phyloP scores from a whole-genome alignment of 2,888 invertebrate genomes.

The Lycia hirtaria region DNA sequence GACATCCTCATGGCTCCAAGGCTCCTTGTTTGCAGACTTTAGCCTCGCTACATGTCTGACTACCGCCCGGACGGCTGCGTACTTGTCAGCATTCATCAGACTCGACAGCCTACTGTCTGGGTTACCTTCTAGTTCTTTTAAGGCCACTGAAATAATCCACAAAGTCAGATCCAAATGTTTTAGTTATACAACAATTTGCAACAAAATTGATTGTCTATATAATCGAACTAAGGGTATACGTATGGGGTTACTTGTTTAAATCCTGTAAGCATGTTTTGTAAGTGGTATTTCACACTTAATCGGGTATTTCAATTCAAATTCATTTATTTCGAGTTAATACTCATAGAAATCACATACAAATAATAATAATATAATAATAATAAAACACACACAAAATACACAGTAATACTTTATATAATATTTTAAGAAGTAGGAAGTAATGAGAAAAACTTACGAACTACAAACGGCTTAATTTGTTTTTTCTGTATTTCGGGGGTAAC shows the following conservation, averaged over 20 bases:
- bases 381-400: too few species aligned
- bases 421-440: background rate
- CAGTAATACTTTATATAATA: too few species aligned
- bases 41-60: constrained; percentile 68
- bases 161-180: too few species aligned
- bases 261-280: too few species aligned
- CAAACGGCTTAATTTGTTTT: constrained; percentile 79
- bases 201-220: too few species aligned
- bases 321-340: too few species aligned
- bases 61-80: constrained; percentile 70
- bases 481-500: constrained; percentile 75
- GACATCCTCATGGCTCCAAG: constrained; percentile 64
- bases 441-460: constrained; percentile 62
- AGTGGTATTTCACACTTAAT: background rate
- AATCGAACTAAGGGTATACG: too few species aligned
- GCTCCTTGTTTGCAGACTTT: constrained; percentile 60
- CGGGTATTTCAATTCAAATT: too few species aligned
- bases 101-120: constrained; percentile 73
- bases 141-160: constrained; percentile 61
- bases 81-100: constrained; percentile 73
- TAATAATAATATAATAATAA: too few species aligned
- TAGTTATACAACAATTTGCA: too few species aligned
- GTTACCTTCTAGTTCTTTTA: constrained; percentile 76
- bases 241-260: background rate
- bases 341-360: too few species aligned